Evolutionary conservation across 1,140 invertebrate species (phyloP), one percentile per base, ranked within the genome.

Genomic region (Cepaea nemoralis): DNA sequence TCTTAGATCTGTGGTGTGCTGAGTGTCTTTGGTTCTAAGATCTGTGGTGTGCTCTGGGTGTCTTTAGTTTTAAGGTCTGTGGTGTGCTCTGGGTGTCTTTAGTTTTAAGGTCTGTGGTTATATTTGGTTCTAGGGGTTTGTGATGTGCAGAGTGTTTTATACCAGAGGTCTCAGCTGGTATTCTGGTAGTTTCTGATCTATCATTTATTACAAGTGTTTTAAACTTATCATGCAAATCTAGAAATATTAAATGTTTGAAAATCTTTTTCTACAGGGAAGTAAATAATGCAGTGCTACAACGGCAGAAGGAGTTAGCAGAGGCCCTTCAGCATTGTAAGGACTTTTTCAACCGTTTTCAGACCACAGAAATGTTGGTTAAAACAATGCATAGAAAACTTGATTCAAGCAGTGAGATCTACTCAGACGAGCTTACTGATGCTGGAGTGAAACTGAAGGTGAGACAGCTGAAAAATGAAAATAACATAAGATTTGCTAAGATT

Each of bases 341-440:
- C 88, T 96, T 97, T 84, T 94, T 96, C 85, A 94, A 94, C 35
- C 95, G 95, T 88, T 92, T 98, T 69, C 93, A 94, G 19, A 94
- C 95, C 83, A 96, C 98, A 87, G 94, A 95, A 70, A 95, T 94
- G 74, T 97, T 96, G 96, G 94, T 98, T 91, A 94, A 95, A 66
- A 93, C 95, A 77, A 93, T 97, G 67, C 93, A 94, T 85, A 92
- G 94, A 31, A 94, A 95, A 85, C 93, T 96, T 31, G 94, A 94
- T 63, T 94, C 95, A 85, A 94, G 96, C 71, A 95, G 95, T 90
- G 95, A 96, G 88, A 94, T 97, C 24, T 94, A 94, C 87, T 93
- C 95, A 1, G 95, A 96, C 85, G 94, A 95, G 88, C 94, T 97
- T 2, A 95, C 96, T 83, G 93, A 94, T 0, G 94, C 94, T 66